Base-by-base conservation (phyloP, 2,888 invertebrate genomes). In the Dascillus cervinus region DNA sequence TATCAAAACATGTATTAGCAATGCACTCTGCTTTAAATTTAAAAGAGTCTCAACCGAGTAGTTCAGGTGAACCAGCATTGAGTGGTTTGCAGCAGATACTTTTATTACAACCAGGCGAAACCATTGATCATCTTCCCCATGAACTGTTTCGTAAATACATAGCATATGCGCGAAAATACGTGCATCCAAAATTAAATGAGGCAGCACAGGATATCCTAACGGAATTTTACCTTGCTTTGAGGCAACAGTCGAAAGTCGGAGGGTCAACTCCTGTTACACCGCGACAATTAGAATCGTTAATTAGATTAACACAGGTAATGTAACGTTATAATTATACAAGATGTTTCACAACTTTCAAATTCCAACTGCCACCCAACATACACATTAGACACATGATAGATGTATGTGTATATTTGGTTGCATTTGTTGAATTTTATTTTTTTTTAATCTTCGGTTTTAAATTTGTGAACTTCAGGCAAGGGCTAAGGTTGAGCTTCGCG, bases 131-230 rank as follows among this genome's bases (percentile, higher is more conserved):
- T 3, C 66, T 96, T 34, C 87, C 94, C 0, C 70, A 79, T 27
- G 72, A 75, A 29, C 62, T 89, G 25, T 70, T 96, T 3, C 76
- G 90, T 38, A 94, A 92, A 66, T 96, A 92, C 56, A 83, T 96
- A 46, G 86, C 85, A 0, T 96, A 94, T 63, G 88, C 92, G 1
- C 77, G 83, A 39, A 81, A 88, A 60, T 89, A 88, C 62, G 85
- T 92, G 0, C 78, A 83, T 44, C 92, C 95, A 1, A 74, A 73
- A 50, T 68, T 95, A 10, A 78, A 78, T 17, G 58, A 64, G 1
- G 81, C 79, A 29, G 92, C 94, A 2, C 79, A 79, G 2, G 65
- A 67, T 37, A 66, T 79, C 1, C 60, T 92, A 11, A 79, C 84
- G 62, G 66, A 77, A 5, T 94, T 89, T 64, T 95, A 92, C 58